Conservation (phyloP, 2,113 vertebrate genomes). For the Labeo catla region DNA sequence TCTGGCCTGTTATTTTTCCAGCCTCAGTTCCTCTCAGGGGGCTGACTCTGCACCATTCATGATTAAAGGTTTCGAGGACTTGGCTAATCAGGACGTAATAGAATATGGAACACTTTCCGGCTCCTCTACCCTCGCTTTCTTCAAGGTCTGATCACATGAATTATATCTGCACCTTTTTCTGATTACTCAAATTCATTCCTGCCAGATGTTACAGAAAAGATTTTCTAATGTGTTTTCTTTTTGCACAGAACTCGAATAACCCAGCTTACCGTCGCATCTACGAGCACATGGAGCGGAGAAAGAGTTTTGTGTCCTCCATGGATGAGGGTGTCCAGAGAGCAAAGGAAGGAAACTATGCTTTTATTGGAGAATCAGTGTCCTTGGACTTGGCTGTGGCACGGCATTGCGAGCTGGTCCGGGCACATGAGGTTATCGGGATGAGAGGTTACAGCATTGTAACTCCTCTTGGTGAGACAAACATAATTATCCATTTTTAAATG, state of each 20-base stretch:
- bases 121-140: conserved; percentile 85
- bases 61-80: conserved; percentile 85
- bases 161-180: neutral
- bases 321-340: conserved; percentile 81
- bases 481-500: neutral
- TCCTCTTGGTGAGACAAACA: conserved; percentile 70
- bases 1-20: conserved; percentile 85
- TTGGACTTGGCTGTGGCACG: conserved; percentile 82
- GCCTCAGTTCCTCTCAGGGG: conserved; percentile 76
- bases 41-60: conserved; percentile 70
- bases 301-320: conserved; percentile 81
- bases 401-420: conserved; percentile 82
- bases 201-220: neutral
- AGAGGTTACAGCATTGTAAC: conserved; percentile 86
- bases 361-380: conserved; percentile 87
- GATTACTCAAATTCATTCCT: neutral
- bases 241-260: conserved; percentile 84
- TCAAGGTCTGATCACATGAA: conserved; percentile 75
- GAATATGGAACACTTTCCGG: conserved; percentile 83
- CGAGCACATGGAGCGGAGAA: conserved; percentile 84
- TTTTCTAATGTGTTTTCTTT: neutral
- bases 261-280: conserved; percentile 83
- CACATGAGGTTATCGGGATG: conserved; percentile 81
- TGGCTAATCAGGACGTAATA: conserved; percentile 82
- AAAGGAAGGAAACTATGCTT: conserved; percentile 82